Conservation (phyloP, 2,888 invertebrate species). For the Hecatera dysodea region DNA sequence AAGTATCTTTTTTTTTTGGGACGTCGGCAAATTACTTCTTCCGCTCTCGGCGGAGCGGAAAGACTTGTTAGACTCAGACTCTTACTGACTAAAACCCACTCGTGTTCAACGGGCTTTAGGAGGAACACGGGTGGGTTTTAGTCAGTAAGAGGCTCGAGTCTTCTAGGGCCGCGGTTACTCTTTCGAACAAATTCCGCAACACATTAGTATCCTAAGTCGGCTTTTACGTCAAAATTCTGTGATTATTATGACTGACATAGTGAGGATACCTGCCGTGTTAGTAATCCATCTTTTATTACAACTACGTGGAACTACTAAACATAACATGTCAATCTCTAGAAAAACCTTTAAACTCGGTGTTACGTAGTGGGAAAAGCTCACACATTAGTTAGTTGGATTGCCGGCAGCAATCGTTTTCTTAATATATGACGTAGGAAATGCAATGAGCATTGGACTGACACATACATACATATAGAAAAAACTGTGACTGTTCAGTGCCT, state of each 20-base stretch:
- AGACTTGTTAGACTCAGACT: no score
- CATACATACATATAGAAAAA: background rate
- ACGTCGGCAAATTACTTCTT: no score
- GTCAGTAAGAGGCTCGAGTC: no score
- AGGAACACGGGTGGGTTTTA: no score
- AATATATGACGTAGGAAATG: constrained; percentile 46
- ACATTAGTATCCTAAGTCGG: background rate
- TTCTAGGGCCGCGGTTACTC: no score
- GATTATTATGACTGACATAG: background rate
- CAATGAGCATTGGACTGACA: constrained; percentile 7
- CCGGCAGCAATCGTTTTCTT: constrained; percentile 37
- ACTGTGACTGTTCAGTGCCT: no score
- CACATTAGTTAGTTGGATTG: constrained; percentile 20
- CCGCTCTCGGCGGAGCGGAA: no score
- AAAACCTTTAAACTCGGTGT: constrained; percentile 8
- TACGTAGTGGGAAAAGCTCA: constrained; percentile 41
- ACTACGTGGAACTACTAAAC: background rate
- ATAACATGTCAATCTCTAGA: background rate
- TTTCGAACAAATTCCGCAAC: no score
- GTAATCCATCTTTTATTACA: constrained; percentile 1
- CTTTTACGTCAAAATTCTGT: background rate
- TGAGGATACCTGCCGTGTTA: background rate
- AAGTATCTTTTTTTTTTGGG: no score
- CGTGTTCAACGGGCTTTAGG: no score
- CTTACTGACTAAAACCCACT: no score